These are phyloP conservation scores for Scortum barcoo DNA, from an alignment of 2,113 vertebrate genomes.

Conservation along the genomic window DNA sequence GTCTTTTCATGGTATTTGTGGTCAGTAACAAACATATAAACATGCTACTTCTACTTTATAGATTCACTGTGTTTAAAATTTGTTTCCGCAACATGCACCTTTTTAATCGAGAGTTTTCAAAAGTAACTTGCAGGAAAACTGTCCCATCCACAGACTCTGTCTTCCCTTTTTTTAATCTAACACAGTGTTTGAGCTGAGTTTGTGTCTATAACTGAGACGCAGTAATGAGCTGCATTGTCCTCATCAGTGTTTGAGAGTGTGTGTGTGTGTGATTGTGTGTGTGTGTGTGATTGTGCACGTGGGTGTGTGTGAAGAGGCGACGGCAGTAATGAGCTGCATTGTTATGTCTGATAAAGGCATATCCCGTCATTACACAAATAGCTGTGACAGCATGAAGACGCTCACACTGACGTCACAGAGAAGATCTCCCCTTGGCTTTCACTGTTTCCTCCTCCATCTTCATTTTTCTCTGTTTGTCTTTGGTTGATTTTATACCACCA, in stretches of 20 bases:
- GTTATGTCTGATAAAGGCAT: background rate
- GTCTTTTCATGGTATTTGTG: background rate
- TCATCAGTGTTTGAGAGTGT: background rate
- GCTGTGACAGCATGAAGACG: conserved; percentile 17
- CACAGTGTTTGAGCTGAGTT: background rate
- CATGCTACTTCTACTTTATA: too few relatives aligned
- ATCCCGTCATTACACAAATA: conserved; percentile 32
- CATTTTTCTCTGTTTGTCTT: background rate
- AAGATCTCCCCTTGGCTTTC: background rate
- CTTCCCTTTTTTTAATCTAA: background rate
- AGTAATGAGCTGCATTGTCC: conserved; percentile 35
- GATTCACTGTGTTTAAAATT: too few relatives aligned
- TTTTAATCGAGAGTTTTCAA: background rate
- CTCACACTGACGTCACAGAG: conserved; percentile 9
- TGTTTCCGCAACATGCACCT: background rate
- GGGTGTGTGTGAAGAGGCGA: conserved; percentile 18
- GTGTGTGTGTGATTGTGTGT: conserved; percentile 18
- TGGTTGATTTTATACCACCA: background rate
- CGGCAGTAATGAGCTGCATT: conserved; percentile 60
- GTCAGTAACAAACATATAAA: background rate
- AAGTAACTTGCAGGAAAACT: conserved; percentile 1
- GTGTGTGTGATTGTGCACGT: background rate
- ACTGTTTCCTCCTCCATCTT: background rate
- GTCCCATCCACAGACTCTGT: background rate
- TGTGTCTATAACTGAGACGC: background rate